Evolutionary conservation across 2,113 vertebrate genomes (phyloP).

Genomic region (Blennius ocellaris): DNA sequence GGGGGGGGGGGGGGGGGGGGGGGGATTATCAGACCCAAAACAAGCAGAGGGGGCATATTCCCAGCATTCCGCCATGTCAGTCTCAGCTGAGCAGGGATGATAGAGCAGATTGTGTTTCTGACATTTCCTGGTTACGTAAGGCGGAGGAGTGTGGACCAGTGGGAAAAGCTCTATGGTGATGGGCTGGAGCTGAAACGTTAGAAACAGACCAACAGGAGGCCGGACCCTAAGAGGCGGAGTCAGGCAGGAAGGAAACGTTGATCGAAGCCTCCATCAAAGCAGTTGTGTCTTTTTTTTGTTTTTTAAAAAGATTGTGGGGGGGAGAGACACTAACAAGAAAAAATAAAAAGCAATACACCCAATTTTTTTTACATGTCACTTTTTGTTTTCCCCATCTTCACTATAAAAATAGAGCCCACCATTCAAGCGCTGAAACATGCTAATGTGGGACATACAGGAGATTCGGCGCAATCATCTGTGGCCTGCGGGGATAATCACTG

Average conservation of each 20-base stretch:
- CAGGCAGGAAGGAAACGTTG: background rate
- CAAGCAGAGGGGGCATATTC: conserved; percentile 30
- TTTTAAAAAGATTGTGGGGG: no score
- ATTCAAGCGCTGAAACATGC: conserved; percentile 6
- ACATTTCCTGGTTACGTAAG: conserved; percentile 66
- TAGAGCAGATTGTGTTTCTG: conserved; percentile 54
- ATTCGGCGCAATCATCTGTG: conserved; percentile 79
- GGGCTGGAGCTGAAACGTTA: conserved; percentile 8
- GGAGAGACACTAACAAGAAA: background rate
- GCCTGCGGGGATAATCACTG: conserved; percentile 79
- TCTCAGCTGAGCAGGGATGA: conserved; percentile 44
- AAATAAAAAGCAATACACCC: background rate
- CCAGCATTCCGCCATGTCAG: conserved; percentile 29
- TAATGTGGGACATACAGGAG: conserved; percentile 51
- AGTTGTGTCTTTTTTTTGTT: no score
- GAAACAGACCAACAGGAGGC: background rate
- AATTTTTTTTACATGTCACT: background rate
- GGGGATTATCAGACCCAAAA: background rate
- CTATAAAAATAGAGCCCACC: background rate
- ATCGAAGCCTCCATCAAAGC: no score
- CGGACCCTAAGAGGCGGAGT: conserved; percentile 1
- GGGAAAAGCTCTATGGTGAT: conserved; percentile 1
- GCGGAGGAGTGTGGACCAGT: conserved; percentile 14
- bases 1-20: background rate
- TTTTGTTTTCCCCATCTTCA: background rate